Conservation (phyloP, 2,888 invertebrate species). For the Standfussiana lucernea region DNA sequence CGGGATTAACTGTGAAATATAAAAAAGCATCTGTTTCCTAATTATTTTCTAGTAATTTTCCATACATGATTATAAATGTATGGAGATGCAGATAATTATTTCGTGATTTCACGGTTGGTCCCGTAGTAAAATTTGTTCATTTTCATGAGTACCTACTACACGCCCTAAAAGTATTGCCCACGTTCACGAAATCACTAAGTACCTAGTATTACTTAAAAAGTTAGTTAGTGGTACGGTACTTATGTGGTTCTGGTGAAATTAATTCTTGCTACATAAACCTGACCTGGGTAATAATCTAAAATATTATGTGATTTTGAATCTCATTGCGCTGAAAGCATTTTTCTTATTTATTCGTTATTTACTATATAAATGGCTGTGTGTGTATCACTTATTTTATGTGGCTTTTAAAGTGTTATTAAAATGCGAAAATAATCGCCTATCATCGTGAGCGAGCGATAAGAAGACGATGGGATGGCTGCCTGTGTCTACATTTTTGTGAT, state of each 20-base stretch:
- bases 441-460: no score
- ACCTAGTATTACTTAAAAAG: neutral
- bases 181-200: neutral
- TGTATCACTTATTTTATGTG: neutral
- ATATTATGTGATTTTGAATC: slow-evolving; percentile 9
- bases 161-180: neutral
- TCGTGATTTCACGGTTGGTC: neutral
- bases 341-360: neutral
- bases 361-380: neutral
- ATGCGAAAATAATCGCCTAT: neutral
- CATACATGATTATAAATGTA: neutral
- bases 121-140: neutral
- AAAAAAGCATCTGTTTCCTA: neutral
- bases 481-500: neutral
- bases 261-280: neutral
- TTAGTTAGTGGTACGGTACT: neutral
- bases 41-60: no score
- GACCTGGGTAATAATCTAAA: neutral
- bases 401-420: neutral
- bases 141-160: neutral
- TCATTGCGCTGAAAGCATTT: neutral
- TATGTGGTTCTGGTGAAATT: neutral
- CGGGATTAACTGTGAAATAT: no score
- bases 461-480: neutral
- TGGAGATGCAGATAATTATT: neutral